phyloP scores from a whole-genome alignment of 2,113 vertebrate genomes.

The Scytalopus superciliaris region DNA sequence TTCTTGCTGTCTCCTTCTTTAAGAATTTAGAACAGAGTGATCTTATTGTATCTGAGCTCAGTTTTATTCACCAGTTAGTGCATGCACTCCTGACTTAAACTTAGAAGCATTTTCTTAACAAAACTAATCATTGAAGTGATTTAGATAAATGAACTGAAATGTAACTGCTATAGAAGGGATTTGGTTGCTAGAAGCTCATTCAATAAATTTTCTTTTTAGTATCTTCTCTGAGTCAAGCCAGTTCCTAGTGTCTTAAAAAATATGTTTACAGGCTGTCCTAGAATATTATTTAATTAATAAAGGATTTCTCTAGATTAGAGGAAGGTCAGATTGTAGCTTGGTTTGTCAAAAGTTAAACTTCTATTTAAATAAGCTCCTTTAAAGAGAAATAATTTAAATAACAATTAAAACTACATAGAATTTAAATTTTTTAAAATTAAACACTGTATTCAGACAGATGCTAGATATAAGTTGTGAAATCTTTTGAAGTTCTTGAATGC shows the following conservation, averaged over 20 bases:
- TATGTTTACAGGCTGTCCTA: background rate
- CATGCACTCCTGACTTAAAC: background rate
- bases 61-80: background rate
- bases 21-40: background rate
- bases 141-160: background rate
- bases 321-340: background rate
- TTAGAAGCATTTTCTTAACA: background rate
- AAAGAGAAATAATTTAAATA: conserved; percentile 39
- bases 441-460: conserved; percentile 2
- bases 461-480: background rate
- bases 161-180: background rate
- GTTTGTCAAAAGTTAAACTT: conserved; percentile 38
- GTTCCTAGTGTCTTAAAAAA: background rate
- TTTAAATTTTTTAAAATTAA: background rate
- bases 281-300: conserved; percentile 3
- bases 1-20: background rate
- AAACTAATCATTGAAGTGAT: background rate
- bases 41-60: background rate
- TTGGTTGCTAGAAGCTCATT: background rate
- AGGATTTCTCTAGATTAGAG: background rate
- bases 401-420: conserved; percentile 23
- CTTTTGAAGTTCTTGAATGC: conserved; percentile 49
- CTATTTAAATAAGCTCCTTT: conserved; percentile 22
- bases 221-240: background rate
- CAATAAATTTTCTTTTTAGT: background rate